Evolutionary conservation across 2,888 invertebrate species (phyloP), one percentile per base, ranked within the genome.

Genomic region (Rapana venosa): DNA sequence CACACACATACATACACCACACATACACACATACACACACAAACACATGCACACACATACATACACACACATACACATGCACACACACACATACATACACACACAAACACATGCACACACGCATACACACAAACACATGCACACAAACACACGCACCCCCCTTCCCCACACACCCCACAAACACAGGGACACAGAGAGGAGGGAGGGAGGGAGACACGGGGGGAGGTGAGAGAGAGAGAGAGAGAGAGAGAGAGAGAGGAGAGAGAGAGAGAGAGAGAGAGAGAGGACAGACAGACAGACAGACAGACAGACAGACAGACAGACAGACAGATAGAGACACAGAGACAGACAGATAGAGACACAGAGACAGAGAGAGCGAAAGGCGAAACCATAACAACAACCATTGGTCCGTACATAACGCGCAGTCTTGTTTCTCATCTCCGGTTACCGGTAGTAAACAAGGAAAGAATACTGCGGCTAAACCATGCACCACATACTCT

Each of bases 241-340:
- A 61, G 13, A 17, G 61, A 66, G 20, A 66, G 66, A 13, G 66
- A 66, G 20, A 66, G 20, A 26, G 66, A 66, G 26, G 20, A 13
- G 66, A 2, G 20, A 13, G 66, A 13, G 20, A 13, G 66, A 66
- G 5, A 66, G 66, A 13, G 6, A 66, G 17, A 66, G 6, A 66
- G 20, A 66, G 5, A 66, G 66, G 17, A 66, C 20, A 66, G 20
- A 66, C 66, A 66, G 66, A 66, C 66, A 66, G 66, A 74, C 74
- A 79, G 32, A 79, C 79, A 79, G 35, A 79, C 79, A 79, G 79
- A 35, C 35, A 35, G 79, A 79, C 79, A 79, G 79, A 79, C 32
- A 35, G 32, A 32, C 79, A 79, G 79, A 79, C 35, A 35, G 32
- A 79, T 4, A 74, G 11, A 74, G 26, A n/a, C n/a, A 74, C n/a